Base-by-base conservation (phyloP, 2,888 invertebrate species). In the Caenorhabditis macrosperma region DNA sequence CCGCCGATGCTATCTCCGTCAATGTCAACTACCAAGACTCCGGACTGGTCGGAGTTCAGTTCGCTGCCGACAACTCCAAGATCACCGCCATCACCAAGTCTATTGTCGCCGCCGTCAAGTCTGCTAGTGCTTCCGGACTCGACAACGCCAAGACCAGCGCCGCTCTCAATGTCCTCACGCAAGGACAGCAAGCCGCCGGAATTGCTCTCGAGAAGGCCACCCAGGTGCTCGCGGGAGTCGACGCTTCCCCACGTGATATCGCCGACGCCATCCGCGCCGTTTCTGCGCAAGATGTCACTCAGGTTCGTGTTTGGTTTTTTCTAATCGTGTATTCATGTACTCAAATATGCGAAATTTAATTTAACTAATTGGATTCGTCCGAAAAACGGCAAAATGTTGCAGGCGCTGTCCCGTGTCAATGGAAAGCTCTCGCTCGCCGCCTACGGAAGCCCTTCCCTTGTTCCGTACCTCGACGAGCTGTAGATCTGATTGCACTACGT, bases 391-490 rank as follows among this genome's bases (percentile, higher is more conserved):
- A 26, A 64, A 33, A 33, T 35, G 33, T 81, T 83, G 48, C 74
- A 88, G 88, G 87, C 86, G 20, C 80, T 88, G 17, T 69, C 81
- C 15, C 83, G 84, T 54, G 66, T 87, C 55, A 79, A 78, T 30
- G 81, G 85, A 69, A 89, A 89, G 57, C 82, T 86, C 26, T 87
- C 89, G 38, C 41, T 89, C 50, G 78, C 88, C 12, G 84, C 85
- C 26, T 85, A 80, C 63, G 89, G 89, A 46, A 82, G 67, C 30
- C 72, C 86, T 44, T 48, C 84, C 38, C 80, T 85, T 30, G 86
- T 88, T n/a, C 89, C 89, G 35, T 87, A 88, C 60, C 64, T 87
- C 55, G 88, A 88, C 68, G 84, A 88, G 67, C 79, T 88, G 44
- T 88, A 80, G 81, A 78, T 33, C 20, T n/a, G n/a, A n/a, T n/a